Evolutionary conservation across 2,888 invertebrate genomes (phyloP).

Genomic region (Ennomos quercinarius): DNA sequence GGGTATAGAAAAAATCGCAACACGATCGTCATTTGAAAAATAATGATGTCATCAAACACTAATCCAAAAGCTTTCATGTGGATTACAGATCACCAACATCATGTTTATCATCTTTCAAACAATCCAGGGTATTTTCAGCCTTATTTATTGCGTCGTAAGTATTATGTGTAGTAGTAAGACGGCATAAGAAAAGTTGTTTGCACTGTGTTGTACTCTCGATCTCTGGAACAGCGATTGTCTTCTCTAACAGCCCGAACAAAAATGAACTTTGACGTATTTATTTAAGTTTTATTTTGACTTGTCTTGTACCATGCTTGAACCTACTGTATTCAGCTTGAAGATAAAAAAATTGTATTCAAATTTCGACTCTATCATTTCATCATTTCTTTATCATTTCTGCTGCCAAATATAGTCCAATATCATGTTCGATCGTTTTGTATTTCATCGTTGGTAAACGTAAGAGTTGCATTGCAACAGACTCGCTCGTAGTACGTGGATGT

Average conservation of each 20-base stretch:
- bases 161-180: neutral
- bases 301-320: neutral
- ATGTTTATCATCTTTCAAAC: slow-evolving; percentile 7
- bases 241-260: slow-evolving; percentile 38
- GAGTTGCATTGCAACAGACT: slow-evolving; percentile 62
- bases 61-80: slow-evolving; percentile 85
- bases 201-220: slow-evolving; percentile 47
- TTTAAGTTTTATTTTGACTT: slow-evolving; percentile 23
- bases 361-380: slow-evolving; percentile 29
- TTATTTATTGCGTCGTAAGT: slow-evolving; percentile 38
- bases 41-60: slow-evolving; percentile 86
- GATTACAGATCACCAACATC: slow-evolving; percentile 67
- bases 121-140: slow-evolving; percentile 41
- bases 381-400: too few relatives aligned
- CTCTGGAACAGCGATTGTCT: slow-evolving; percentile 60
- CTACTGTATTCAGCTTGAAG: neutral
- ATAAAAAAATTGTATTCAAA: neutral
- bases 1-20: slow-evolving; percentile 74
- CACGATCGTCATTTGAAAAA: slow-evolving; percentile 81
- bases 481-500: slow-evolving; percentile 40
- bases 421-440: slow-evolving; percentile 1
- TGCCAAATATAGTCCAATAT: slow-evolving; percentile 11
- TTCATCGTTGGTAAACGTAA: slow-evolving; percentile 25
- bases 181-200: slow-evolving; percentile 31
- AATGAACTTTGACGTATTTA: slow-evolving; percentile 35